Percentiles rank a stretch among this genome's conserved stretches.
These are phyloP conservation scores for Lepidocyrtoides sp. DNA, from an alignment of 2,888 invertebrate genomes.

Conservation along the genomic window DNA sequence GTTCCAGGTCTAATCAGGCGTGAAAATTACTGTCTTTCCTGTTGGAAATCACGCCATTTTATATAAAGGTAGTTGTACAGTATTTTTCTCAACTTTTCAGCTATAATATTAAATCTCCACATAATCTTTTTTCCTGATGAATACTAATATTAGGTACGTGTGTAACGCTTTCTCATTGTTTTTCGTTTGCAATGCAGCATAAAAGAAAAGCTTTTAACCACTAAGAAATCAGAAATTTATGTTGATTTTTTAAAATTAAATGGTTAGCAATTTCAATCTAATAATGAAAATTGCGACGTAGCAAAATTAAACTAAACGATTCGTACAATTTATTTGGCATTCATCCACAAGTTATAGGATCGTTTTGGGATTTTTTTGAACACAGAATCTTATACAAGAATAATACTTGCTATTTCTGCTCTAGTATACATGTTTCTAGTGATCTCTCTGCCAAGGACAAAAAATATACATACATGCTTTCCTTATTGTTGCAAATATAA, in stretches of 20 bases:
- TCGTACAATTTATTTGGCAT: constrained; percentile 71
- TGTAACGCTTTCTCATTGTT: neutral
- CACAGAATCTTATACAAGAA: constrained; percentile 68
- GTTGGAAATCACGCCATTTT: constrained; percentile 35
- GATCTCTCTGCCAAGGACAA: constrained; percentile 69
- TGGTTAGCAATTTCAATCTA: constrained; percentile 55
- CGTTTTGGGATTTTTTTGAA: constrained; percentile 65
- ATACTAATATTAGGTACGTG: no score
- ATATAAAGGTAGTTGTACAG: constrained; percentile 78
- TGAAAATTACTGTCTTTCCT: constrained; percentile 84
- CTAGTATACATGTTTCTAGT: neutral
- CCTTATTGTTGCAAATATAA: constrained; percentile 8
- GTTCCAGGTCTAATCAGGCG: constrained; percentile 83
- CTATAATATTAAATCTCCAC: neutral
- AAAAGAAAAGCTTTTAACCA: neutral
- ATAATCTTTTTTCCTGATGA: no score
- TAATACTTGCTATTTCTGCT: constrained; percentile 60
- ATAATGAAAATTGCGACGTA: constrained; percentile 46
- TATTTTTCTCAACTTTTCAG: constrained; percentile 32
- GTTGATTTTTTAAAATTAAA: constrained; percentile 53
- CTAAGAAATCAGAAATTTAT: neutral
- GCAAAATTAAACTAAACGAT: constrained; percentile 63
- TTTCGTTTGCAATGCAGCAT: neutral
- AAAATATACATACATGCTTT: constrained; percentile 23
- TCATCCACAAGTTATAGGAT: constrained; percentile 70